Evolutionary conservation across 2,113 vertebrate species (phyloP), one percentile per base, ranked within the genome.

Genomic region (Sander lucioperca): DNA sequence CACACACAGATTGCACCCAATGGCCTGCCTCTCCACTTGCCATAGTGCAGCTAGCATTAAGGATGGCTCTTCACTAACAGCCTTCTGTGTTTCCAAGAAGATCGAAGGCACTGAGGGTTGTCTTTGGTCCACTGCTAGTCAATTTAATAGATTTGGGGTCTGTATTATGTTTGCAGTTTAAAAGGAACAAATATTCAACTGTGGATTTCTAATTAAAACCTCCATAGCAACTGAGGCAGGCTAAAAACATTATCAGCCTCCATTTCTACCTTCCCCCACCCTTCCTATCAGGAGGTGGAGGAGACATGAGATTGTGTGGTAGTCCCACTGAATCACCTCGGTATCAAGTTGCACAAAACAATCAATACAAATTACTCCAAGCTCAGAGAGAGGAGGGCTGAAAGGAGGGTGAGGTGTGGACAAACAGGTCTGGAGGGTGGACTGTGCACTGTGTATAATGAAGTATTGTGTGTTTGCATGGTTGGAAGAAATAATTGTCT

Each of bases 311-410:
- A 61, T 76, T 75, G 74, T 57, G 15, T 73, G 67, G 65, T 36
- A 50, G 75, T 74, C 66, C 67, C 64, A 80, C 78, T 80, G 80
- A 88, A 74, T 79, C 80, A 80, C 84, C 84, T 82, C 51, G 3
- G 62, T 83, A 81, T 80, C 67, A 74, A 82, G 36, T 82, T 69
- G 54, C 30, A 80, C 88, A 59, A 74, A 85, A 85, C 76, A 85
- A 94, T 92, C 92, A 80, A 92, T 94, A 83, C 45, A 61, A 89
- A 91, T 91, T 85, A 84, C 87, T 82, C 71, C 14, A 25, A 59
- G 79, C 59, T 63, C 19, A 72, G 53, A 87, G 65, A 80, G 45
- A 67, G 58, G 64, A 74, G 61, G 83, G 33, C 30, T 30, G 69
- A 65, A 2, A n/a, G 64, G 56, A 83, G 62, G 76, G 36, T 25